Base-by-base conservation (phyloP, 1,140 invertebrate genomes). In the Liolophura sinensis region DNA sequence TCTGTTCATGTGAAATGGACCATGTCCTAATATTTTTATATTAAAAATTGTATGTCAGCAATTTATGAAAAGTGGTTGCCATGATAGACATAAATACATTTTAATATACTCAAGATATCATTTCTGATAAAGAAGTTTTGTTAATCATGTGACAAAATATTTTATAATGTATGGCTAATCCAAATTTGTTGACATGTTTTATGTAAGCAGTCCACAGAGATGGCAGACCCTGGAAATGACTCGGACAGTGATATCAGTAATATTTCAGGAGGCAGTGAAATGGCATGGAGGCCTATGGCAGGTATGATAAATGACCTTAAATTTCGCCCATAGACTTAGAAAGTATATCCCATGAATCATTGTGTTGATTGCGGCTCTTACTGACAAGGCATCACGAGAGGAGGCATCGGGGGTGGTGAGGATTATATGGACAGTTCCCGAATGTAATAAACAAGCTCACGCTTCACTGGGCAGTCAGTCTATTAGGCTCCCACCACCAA, bases 201-300 rank as follows among this genome's bases (percentile, higher is more conserved):
- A 14, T 20, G 4, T 55, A 46, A 18, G 62, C 20, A 25, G 48
- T 59, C 46, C 62, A 14, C 20, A 60, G 57, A 66, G 5, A n/a
- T 55, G 3, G 76, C 79, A 48, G 87, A 89, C 69, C 85, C 87
- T 52, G 89, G 89, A 57, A 87, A 89, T 75, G 87, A 89, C 60
- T 40, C 31, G 3, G 31, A 40, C 31, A 88, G 89, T 65, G 88
- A 88, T 6, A 73, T 84, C 20, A 91, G 90, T 78, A 88, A 91
- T 76, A 82, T 91, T 18, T 92, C 91, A n/a, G 88, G 89, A 68
- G 78, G 91, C 7, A 90, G 89, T 72, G 89, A 89, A 22, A 86
- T 87, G 57, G 87, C 87, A 70, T 90, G 87, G 90, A 91, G 88
- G 80, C 86, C 84, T 15, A 85, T 85, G 62, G 81, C 86, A 69